Evolutionary conservation across 2,113 vertebrate genomes (phyloP), one percentile per base, ranked within the genome.

Genomic region (Bos javanicus): DNA sequence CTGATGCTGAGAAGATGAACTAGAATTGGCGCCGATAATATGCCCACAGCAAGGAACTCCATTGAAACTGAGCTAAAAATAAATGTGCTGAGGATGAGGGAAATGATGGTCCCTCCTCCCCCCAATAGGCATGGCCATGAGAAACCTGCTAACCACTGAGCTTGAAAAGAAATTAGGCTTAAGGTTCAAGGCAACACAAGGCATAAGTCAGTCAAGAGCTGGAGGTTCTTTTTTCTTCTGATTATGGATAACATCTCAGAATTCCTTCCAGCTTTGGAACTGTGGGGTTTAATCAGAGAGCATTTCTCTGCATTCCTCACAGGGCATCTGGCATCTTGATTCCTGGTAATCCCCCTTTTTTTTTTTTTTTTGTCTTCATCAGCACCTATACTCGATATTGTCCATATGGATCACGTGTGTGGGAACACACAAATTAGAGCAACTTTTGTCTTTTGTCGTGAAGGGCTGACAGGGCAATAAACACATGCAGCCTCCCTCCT

Each of bases 371-470:
- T 26, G 39, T 43, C 82, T 85, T 96, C 93, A 23, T 91, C 91
- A 76, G 83, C 95, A 97, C 97, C 97, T 76, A 94, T 23, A 16
- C n/a, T 96, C 82, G 17, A 97, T 52, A 76, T 96, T 97, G 86
- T 97, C 98, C 95, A 96, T 97, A 83, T 95, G 95, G 89, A 95
- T 91, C 81, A 6, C n/a, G 50, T 50, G 83, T 88, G 94, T 84
- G 96, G 91, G 91, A 96, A 94, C 87, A 59, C 81, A 92, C 93
- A 95, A 96, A 97, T 67, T 84, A 64, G 74, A 96, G 98, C 98
- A 98, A 98, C 98, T 98, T 98, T 99, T 99, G 99, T 98, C 97
- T 99, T 98, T 98, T 98, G 98, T 99, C 98, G 98, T 97, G 96
- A 91, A 88, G 91, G 98, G 97, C 98, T 99, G 99, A 98, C 98